Evolutionary conservation across 2,888 invertebrate genomes (phyloP).

Genomic region (Molorchus minor): DNA sequence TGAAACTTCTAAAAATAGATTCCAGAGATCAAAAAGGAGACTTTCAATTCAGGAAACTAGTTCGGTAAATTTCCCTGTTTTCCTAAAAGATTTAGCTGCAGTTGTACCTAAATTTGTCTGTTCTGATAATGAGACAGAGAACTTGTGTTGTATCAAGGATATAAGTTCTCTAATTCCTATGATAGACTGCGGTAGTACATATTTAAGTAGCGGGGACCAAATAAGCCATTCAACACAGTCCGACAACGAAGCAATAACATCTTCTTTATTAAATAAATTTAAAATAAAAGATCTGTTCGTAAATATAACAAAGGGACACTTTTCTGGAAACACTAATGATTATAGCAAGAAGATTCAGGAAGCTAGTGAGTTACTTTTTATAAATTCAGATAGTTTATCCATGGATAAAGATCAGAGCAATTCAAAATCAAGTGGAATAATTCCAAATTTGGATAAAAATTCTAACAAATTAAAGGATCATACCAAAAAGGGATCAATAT

Average conservation of each 20-base stretch:
- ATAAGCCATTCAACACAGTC: too few relatives aligned
- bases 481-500: too few relatives aligned
- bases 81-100: conserved; percentile 3
- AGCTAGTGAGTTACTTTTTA: neutral
- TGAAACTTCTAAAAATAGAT: neutral
- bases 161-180: neutral
- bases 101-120: neutral
- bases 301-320: neutral
- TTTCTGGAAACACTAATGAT: neutral
- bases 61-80: neutral
- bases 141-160: neutral
- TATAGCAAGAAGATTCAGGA: neutral
- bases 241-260: too few relatives aligned
- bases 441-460: too few relatives aligned
- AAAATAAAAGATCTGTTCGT: neutral
- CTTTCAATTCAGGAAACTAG: conserved; percentile 4
- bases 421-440: too few relatives aligned
- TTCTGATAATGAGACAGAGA: neutral
- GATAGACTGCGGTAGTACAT: neutral
- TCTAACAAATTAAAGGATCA: too few relatives aligned
- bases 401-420: too few relatives aligned
- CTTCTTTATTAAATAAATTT: too few relatives aligned
- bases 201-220: neutral
- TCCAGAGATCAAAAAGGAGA: neutral
- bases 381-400: neutral